Percentiles rank a stretch among this genome's conserved stretches.
phyloP scores from a whole-genome alignment of 2,113 vertebrate species.

The Pagrus major region DNA sequence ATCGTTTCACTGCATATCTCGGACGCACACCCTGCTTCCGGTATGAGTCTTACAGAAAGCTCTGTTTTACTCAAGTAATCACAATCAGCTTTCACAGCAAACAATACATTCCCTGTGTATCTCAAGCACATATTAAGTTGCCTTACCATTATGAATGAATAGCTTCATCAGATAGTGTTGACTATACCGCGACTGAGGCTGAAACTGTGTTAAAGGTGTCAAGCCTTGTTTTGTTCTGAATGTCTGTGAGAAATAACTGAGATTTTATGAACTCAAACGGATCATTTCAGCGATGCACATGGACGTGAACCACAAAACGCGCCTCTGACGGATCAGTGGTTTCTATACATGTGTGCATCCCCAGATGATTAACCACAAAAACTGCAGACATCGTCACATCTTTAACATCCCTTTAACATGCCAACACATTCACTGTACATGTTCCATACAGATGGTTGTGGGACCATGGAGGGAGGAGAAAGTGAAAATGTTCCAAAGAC shows the following conservation, averaged over 20 bases:
- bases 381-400: neutral
- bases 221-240: constrained; percentile 22
- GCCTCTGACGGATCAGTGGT: constrained; percentile 1
- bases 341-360: constrained; percentile 8
- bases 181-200: constrained; percentile 22
- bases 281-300: constrained; percentile 25
- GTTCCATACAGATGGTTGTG: constrained; percentile 1
- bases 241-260: constrained; percentile 15
- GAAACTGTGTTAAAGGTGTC: constrained; percentile 31
- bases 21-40: constrained; percentile 44
- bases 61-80: constrained; percentile 50
- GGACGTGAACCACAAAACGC: constrained; percentile 21
- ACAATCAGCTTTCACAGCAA: constrained; percentile 59
- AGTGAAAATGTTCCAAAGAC: constrained; percentile 37
- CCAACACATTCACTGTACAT: neutral
- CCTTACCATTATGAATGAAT: constrained; percentile 72
- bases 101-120: constrained; percentile 61
- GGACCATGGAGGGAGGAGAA: neutral
- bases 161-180: constrained; percentile 13
- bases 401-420: constrained; percentile 9
- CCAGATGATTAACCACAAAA: constrained; percentile 13
- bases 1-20: constrained; percentile 37
- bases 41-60: constrained; percentile 45
- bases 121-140: constrained; percentile 69
- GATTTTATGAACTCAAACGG: constrained; percentile 19